A percentile compares a stretch with the other conserved stretches of the same genome.
Evolutionary conservation across 2,797 vertebrate species (phyloP).

Genomic region (Chromobotia macracanthus): DNA sequence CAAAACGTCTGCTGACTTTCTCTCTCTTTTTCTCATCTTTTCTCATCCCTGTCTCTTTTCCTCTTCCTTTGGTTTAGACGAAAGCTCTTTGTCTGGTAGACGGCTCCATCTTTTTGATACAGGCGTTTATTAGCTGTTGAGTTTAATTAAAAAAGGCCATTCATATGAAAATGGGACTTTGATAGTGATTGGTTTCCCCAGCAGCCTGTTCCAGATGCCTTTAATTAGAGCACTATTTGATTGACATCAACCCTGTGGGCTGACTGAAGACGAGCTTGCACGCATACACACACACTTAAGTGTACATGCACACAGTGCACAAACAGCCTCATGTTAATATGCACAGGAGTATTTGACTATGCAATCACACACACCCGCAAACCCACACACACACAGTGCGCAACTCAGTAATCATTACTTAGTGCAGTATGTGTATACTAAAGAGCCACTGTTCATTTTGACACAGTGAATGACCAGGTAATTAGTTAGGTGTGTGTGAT

Average conservation of each 20-base stretch:
- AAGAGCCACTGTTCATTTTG: conserved; percentile 71
- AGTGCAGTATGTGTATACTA: conserved; percentile 67
- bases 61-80: conserved; percentile 65
- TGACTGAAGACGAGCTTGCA: conserved; percentile 56
- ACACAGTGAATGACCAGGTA: conserved; percentile 72
- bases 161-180: conserved; percentile 87
- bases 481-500: conserved; percentile 62
- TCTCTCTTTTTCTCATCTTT: conserved; percentile 74
- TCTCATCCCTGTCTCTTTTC: conserved; percentile 62
- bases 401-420: conserved; percentile 73
- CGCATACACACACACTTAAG: conserved; percentile 24
- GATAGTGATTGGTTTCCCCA: conserved; percentile 84
- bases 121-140: conserved; percentile 85
- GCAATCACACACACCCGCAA: conserved; percentile 44
- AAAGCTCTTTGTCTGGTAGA: conserved; percentile 82
- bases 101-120: conserved; percentile 84
- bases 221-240: conserved; percentile 85
- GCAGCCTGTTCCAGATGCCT: conserved; percentile 84
- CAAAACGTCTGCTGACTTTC: conserved; percentile 76
- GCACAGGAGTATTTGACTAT: conserved; percentile 55
- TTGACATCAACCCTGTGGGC: conserved; percentile 78
- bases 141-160: conserved; percentile 89
- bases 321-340: conserved; percentile 58
- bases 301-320: conserved; percentile 19
- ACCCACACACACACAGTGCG: not conserved